Evolutionary conservation across 1,140 invertebrate genomes (phyloP).

Genomic region (Battus philenor): DNA sequence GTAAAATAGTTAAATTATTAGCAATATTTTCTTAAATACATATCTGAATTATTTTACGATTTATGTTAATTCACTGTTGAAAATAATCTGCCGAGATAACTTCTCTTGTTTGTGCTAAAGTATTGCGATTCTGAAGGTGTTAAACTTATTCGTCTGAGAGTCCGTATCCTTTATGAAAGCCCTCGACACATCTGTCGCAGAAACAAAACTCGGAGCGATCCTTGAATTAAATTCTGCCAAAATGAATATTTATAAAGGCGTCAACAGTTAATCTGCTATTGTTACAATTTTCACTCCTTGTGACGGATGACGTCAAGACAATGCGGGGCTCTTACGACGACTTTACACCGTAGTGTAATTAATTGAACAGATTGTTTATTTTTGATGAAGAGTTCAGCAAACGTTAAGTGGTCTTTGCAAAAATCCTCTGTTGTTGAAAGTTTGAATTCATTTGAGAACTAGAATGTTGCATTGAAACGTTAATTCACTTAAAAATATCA

Average conservation of each 20-base stretch:
- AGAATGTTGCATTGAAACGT: too few species aligned
- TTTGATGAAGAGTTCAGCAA: too few species aligned
- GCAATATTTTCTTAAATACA: too few species aligned
- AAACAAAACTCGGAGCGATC: slow-evolving; percentile 51
- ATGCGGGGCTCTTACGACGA: slow-evolving; percentile 48
- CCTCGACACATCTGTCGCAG: slow-evolving; percentile 54
- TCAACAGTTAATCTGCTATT: slow-evolving; percentile 70
- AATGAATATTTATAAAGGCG: slow-evolving; percentile 74
- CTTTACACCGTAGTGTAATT: slow-evolving; percentile 46
- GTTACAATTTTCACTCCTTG: slow-evolving; percentile 62
- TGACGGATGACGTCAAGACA: slow-evolving; percentile 68
- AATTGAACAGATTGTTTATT: too few species aligned
- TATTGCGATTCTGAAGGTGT: neutral
- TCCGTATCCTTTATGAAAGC: slow-evolving; percentile 11
- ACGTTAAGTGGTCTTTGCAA: too few species aligned
- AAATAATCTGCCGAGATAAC: neutral
- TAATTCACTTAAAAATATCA: too few species aligned
- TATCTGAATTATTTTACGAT: too few species aligned
- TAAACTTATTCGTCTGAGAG: slow-evolving; percentile 5
- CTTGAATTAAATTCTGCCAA: slow-evolving; percentile 54
- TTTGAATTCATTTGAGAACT: too few species aligned
- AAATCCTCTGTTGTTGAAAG: too few species aligned
- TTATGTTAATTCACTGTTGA: neutral
- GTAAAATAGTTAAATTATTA: too few species aligned
- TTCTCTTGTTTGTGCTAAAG: neutral